Evolutionary conservation across 2,888 invertebrate genomes (phyloP), one percentile per base, ranked within the genome.

Genomic region (Nemoura dubitans): DNA sequence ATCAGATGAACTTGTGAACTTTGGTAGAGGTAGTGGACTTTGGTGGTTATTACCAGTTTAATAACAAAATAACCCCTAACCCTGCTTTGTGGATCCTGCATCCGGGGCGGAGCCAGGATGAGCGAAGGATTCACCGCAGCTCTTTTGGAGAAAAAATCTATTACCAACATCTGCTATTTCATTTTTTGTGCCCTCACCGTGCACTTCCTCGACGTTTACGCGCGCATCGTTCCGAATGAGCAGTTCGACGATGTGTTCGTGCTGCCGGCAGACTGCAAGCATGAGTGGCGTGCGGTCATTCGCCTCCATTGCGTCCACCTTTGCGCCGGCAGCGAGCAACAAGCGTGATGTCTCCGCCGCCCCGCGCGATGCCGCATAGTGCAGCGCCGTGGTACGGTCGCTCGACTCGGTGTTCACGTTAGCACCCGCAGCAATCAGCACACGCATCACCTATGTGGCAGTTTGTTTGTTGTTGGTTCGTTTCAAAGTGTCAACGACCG

Each of bases 331-430:
- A 87, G 92, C 91, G 59, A 95, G 90, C 16, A 95, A 90, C 87
- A 93, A 89, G 89, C 93, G 92, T 1, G 93, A 93, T 90, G 94
- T 91, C 86, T 93, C 93, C 59, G 92, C 89, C 89, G 92, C 92
- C 14, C 94, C 94, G 89, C 93, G 92, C 81, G 93, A 93, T 29
- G 94, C 93, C 87, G 95, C 95, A 89, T 94, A 92, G 91, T 95
- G 95, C 10, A 95, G 90, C 0, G 94, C 92, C 1, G 94, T 94
- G 90, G 93, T 93, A 89, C 94, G 94, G 86, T 94, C 93, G 83
- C 93, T 92, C 0, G 94, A 94, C 89, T 93, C 93, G 87, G 93
- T 92, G 90, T 95, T 94, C 0, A 94, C 93, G 90, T 94, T 91
- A 59, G 93, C 93, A 14, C 94, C 94, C 30, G 89, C 89, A 80